phyloP scores from a whole-genome alignment of 2,888 invertebrate species.

The Colletes collaris region DNA sequence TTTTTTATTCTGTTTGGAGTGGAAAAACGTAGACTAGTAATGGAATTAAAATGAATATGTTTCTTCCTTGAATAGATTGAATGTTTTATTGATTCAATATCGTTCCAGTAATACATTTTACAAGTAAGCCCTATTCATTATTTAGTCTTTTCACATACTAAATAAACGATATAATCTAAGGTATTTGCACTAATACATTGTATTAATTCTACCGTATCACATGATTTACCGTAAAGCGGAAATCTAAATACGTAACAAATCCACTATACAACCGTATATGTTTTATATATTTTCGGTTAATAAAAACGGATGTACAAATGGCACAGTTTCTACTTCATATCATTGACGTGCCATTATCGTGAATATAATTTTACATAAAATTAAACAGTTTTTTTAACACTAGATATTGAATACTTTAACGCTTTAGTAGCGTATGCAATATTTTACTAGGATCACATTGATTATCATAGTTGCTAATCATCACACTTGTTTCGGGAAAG shows the following conservation, averaged over 20 bases:
- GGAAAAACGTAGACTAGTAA: not conserved
- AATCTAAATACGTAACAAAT: constrained; percentile 50
- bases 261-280: constrained; percentile 20
- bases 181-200: constrained; percentile 50
- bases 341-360: constrained; percentile 26
- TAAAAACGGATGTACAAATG: constrained; percentile 48
- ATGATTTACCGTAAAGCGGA: constrained; percentile 45
- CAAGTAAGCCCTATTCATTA: constrained; percentile 24
- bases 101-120: constrained; percentile 45
- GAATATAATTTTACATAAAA: constrained; percentile 18
- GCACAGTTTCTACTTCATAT: constrained; percentile 32
- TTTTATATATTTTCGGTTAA: constrained; percentile 24
- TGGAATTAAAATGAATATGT: not conserved
- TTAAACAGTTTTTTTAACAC: constrained; percentile 33
- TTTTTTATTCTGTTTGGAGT: not conserved
- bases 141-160: constrained; percentile 31
- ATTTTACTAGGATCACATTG: constrained; percentile 65
- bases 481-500: constrained; percentile 51
- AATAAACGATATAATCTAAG: constrained; percentile 40
- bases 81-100: constrained; percentile 61
- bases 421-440: constrained; percentile 43
- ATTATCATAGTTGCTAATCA: constrained; percentile 33
- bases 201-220: constrained; percentile 52
- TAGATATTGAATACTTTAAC: constrained; percentile 57
- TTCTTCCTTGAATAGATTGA: constrained; percentile 32